Conservation (phyloP, 2,113 vertebrate species). For the Daphoenositta chrysoptera region DNA sequence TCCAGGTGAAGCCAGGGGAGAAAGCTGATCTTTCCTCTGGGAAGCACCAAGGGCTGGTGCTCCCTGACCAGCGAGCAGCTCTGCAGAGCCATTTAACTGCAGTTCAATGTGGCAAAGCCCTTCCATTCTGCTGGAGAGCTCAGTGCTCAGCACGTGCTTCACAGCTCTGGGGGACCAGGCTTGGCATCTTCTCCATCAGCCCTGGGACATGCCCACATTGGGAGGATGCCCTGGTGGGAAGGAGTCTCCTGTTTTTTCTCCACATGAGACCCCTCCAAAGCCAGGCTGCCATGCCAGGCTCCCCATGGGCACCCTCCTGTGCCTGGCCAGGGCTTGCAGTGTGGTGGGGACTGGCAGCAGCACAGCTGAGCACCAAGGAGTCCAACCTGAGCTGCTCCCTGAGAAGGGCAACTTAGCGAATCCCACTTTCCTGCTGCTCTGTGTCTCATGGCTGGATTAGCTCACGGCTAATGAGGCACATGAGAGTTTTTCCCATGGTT, state of each 20-base stretch:
- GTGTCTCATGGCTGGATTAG: constrained; percentile 13
- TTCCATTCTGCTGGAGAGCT: background rate
- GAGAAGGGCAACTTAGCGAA: background rate
- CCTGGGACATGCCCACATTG: fast-evolving
- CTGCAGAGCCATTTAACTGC: background rate
- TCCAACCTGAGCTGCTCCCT: background rate
- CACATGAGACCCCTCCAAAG: background rate
- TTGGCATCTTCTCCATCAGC: background rate
- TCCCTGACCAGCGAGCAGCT: background rate
- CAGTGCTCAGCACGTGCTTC: background rate
- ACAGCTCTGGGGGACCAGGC: background rate
- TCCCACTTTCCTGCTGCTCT: background rate
- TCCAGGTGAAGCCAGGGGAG: background rate
- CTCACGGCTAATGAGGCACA: background rate
- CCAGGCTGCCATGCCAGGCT: background rate
- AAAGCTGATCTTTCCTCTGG: background rate
- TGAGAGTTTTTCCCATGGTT: background rate
- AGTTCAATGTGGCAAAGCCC: background rate
- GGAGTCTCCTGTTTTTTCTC: background rate
- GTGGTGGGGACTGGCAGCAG: background rate
- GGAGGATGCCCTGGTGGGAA: background rate
- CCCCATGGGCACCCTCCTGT: background rate
- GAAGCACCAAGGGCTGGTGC: background rate
- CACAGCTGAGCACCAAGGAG: background rate
- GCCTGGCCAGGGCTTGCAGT: fast-evolving